Percentiles rank a stretch among this genome's conserved stretches.
Evolutionary conservation across 2,113 vertebrate genomes (phyloP).

Genomic region (Podiceps cristatus): DNA sequence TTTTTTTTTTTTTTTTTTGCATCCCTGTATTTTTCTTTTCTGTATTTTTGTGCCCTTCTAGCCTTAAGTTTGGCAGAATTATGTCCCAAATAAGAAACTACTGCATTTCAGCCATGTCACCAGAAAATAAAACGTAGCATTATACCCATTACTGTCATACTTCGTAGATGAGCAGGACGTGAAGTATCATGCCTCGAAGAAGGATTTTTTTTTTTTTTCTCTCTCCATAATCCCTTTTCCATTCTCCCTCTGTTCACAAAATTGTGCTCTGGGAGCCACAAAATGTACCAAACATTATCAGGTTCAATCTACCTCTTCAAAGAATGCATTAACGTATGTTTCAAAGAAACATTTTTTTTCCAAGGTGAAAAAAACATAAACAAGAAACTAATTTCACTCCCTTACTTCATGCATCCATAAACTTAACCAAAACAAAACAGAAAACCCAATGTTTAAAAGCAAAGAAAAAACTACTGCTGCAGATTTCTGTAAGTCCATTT

Average conservation of each 20-base stretch:
- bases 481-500: conserved; percentile 83
- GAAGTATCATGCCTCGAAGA: conserved; percentile 25
- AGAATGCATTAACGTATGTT: conserved; percentile 74
- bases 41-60: conserved; percentile 74
- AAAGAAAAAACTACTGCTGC: conserved; percentile 83
- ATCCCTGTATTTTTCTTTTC: conserved; percentile 70
- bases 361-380: conserved; percentile 77
- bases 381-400: conserved; percentile 80
- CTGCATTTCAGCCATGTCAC: conserved; percentile 80
- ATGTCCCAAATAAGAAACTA: conserved; percentile 78
- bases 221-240: conserved; percentile 61
- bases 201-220: conserved; percentile 33
- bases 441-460: conserved; percentile 79
- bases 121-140: conserved; percentile 76
- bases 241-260: conserved; percentile 67
- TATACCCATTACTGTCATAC: conserved; percentile 77
- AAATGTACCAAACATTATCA: conserved; percentile 76
- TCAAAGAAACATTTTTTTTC: conserved; percentile 64
- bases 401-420: conserved; percentile 84
- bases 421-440: conserved; percentile 78
- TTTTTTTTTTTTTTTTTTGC: neutral
- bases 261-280: conserved; percentile 79
- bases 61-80: conserved; percentile 80
- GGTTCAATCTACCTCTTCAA: conserved; percentile 74
- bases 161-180: conserved; percentile 60